Percentiles rank a stretch among this genome's conserved stretches.
Conservation (phyloP, 1,140 invertebrate species). For the Limonius californicus region DNA sequence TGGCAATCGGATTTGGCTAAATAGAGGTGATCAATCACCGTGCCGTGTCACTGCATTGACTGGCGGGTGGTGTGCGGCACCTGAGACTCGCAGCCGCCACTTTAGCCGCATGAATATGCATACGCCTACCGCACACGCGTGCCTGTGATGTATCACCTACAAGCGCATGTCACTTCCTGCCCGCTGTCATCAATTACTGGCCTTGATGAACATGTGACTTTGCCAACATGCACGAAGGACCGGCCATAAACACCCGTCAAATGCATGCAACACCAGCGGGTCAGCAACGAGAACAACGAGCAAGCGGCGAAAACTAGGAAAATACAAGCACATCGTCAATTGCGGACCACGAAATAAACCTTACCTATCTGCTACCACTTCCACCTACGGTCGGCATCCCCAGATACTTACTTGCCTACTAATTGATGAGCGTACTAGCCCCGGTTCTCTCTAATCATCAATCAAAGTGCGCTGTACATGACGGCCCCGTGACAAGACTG, state of each 20-base stretch:
- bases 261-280: constrained; percentile 24
- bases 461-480: constrained; percentile 35
- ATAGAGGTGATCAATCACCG: constrained; percentile 22
- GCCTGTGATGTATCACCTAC: constrained; percentile 48
- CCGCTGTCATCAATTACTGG: constrained; percentile 48
- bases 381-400: background rate
- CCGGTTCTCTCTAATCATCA: constrained; percentile 31
- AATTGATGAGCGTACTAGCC: constrained; percentile 33
- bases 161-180: constrained; percentile 46
- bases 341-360: background rate
- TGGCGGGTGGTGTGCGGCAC: constrained; percentile 18
- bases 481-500: constrained; percentile 33
- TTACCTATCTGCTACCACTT: background rate
- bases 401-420: constrained; percentile 26
- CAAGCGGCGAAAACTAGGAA: background rate
- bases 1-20: constrained; percentile 47
- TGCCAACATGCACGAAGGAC: constrained; percentile 45
- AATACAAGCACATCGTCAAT: background rate
- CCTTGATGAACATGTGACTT: constrained; percentile 47
- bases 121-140: constrained; percentile 41
- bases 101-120: constrained; percentile 43
- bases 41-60: constrained; percentile 20
- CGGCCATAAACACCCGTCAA: constrained; percentile 43
- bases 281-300: background rate
- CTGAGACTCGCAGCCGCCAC: constrained; percentile 17